Conservation (phyloP, 2,797 vertebrate genomes). For the Lepus oiostolus region DNA sequence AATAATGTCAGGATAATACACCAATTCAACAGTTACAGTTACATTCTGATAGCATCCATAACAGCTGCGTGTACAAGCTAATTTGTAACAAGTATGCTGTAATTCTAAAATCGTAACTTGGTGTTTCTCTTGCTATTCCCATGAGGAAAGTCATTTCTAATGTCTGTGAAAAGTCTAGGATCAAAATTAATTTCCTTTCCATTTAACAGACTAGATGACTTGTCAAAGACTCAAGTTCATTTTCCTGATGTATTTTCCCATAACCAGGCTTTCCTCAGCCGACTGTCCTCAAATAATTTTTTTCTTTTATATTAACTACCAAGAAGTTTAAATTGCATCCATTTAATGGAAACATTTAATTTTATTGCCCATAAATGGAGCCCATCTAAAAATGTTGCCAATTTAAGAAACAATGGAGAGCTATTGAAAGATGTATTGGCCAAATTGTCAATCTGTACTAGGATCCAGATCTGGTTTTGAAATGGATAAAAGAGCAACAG, state of each 20-base stretch:
- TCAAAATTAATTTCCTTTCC: slow-evolving; percentile 29
- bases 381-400: slow-evolving; percentile 65
- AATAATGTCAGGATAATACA: background rate
- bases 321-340: slow-evolving; percentile 64
- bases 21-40: background rate
- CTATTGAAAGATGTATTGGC: slow-evolving; percentile 52
- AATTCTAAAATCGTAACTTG: slow-evolving; percentile 32
- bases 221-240: background rate
- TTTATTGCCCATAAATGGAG: slow-evolving; percentile 54
- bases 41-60: background rate
- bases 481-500: slow-evolving; percentile 88
- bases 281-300: background rate
- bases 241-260: slow-evolving; percentile 33
- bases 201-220: slow-evolving; percentile 12
- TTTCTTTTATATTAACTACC: slow-evolving; percentile 66
- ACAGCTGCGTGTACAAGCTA: background rate
- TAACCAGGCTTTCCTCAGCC: slow-evolving; percentile 15
- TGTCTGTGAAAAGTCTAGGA: background rate
- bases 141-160: background rate
- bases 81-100: background rate
- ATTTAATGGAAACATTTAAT: slow-evolving; percentile 54
- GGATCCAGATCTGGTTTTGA: slow-evolving; percentile 74
- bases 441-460: slow-evolving; percentile 62
- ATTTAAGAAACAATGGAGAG: slow-evolving; percentile 68
- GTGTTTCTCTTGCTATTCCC: background rate